Conservation (phyloP, 2,797 vertebrate genomes). For the Chloroceryle inda region DNA sequence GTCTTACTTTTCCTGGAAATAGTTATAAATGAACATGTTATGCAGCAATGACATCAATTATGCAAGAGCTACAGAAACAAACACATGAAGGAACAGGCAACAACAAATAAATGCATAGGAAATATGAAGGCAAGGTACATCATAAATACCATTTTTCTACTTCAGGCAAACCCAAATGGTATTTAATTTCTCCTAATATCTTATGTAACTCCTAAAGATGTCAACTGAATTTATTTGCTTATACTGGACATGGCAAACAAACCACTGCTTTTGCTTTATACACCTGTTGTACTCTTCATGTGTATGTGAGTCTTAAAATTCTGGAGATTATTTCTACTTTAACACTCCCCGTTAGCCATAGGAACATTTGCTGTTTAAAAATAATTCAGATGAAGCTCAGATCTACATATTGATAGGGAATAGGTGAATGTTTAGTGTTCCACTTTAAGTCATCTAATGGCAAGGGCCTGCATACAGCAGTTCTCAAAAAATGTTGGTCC, state of each 20-base stretch:
- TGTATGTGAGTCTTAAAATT: neutral
- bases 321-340: neutral
- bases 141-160: neutral
- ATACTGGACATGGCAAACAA: neutral
- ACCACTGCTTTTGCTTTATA: neutral
- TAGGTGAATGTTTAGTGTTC: neutral
- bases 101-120: neutral
- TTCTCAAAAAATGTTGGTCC: neutral
- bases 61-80: neutral
- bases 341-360: neutral
- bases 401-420: neutral
- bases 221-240: neutral
- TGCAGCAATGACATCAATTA: neutral
- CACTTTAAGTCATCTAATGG: neutral
- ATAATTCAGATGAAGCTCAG: neutral
- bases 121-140: neutral
- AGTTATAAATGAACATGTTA: neutral
- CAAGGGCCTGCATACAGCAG: neutral
- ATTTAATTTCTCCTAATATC: neutral
- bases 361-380: neutral
- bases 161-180: neutral
- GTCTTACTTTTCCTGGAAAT: neutral
- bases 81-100: neutral
- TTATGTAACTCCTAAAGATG: neutral
- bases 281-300: neutral